Evolutionary conservation across 2,797 vertebrate genomes (phyloP).

Genomic region (Gymnoscopelus microlampas): DNA sequence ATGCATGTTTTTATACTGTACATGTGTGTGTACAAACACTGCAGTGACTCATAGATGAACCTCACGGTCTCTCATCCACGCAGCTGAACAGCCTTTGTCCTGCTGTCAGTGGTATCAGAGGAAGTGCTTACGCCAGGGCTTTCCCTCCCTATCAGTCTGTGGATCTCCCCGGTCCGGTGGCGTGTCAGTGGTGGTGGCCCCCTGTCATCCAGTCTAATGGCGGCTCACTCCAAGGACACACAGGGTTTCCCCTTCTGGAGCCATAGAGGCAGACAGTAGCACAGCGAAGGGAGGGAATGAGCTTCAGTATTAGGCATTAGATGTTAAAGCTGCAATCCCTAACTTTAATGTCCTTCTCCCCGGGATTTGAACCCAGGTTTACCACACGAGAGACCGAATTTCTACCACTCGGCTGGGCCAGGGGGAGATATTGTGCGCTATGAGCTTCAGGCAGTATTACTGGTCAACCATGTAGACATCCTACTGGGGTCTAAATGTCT

Average conservation of each 20-base stretch:
- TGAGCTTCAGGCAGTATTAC: too few relatives aligned
- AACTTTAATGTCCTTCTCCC: too few relatives aligned
- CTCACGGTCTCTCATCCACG: slow-evolving; percentile 13
- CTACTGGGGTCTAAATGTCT: too few relatives aligned
- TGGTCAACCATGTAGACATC: too few relatives aligned
- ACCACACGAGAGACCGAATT: too few relatives aligned
- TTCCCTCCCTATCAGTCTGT: slow-evolving; percentile 16
- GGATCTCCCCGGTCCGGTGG: slow-evolving; percentile 7
- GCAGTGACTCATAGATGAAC: slow-evolving; percentile 46
- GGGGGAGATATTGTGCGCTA: too few relatives aligned
- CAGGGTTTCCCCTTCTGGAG: slow-evolving; percentile 20
- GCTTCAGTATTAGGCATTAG: background rate
- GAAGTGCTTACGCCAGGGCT: slow-evolving; percentile 28
- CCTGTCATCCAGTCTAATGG: slow-evolving; percentile 44
- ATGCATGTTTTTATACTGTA: background rate
- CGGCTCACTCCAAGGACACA: slow-evolving; percentile 45
- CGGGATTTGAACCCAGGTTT: too few relatives aligned
- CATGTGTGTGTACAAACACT: background rate
- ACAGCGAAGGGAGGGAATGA: slow-evolving; percentile 19
- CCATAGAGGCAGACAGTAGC: slow-evolving; percentile 24
- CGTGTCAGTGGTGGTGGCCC: slow-evolving; percentile 17
- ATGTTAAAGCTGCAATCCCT: too few relatives aligned
- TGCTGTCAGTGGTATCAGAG: slow-evolving; percentile 26
- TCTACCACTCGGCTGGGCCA: too few relatives aligned
- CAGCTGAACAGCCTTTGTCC: slow-evolving; percentile 29